phyloP scores from a whole-genome alignment of 2,113 vertebrate genomes.

The Oryzias celebensis region DNA sequence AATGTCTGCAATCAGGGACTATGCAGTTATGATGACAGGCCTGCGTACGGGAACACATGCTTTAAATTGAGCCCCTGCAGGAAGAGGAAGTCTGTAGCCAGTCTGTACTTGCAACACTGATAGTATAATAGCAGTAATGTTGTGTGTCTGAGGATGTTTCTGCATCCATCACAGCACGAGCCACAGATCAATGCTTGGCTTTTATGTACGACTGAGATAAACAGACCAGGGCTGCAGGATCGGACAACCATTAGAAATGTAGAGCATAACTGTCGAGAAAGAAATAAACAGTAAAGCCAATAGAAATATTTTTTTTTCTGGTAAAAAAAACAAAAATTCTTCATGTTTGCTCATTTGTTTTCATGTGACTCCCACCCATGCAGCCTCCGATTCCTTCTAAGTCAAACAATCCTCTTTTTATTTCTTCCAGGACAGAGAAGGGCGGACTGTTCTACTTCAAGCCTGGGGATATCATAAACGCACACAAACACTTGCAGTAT shows the following conservation, averaged over 20 bases:
- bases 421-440: constrained; percentile 61
- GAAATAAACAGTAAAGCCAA: background rate
- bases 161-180: constrained; percentile 8
- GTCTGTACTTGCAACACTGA: no score
- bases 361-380: constrained; percentile 29
- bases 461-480: constrained; percentile 63
- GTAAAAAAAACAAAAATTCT: background rate
- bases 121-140: no score
- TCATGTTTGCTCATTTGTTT: constrained; percentile 36
- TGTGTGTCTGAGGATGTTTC: background rate
- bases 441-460: constrained; percentile 40
- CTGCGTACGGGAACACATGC: no score
- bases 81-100: no score
- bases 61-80: no score
- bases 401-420: constrained; percentile 58
- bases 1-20: no score
- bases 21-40: no score
- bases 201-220: constrained; percentile 46
- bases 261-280: background rate
- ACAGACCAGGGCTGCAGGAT: constrained; percentile 21
- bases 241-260: background rate
- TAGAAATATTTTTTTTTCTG: background rate
- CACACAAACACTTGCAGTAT: constrained; percentile 38
- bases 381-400: constrained; percentile 22
- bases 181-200: constrained; percentile 40